Conservation (phyloP, 2,113 vertebrate species). For the Shinisaurus crocodilurus region DNA sequence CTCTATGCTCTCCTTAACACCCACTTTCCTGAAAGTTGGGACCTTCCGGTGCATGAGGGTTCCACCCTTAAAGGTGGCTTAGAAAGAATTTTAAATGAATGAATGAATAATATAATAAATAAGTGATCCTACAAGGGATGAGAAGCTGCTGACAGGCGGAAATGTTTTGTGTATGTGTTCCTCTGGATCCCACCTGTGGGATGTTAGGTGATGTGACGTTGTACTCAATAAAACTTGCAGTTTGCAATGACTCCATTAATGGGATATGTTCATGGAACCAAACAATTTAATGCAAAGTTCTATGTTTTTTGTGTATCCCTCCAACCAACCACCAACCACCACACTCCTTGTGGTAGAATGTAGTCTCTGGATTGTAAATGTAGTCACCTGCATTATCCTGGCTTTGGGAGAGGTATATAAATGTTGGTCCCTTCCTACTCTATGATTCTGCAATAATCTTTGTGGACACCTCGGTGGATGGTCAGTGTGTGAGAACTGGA, state of each 20-base stretch:
- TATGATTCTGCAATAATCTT: neutral
- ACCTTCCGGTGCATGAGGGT: neutral
- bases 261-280: neutral
- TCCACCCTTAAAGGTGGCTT: too few species aligned
- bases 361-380: neutral
- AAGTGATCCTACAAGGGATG: neutral
- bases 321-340: too few species aligned
- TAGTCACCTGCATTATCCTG: neutral
- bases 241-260: neutral
- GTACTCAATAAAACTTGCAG: neutral
- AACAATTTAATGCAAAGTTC: neutral
- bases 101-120: too few species aligned
- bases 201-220: neutral
- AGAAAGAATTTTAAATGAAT: too few species aligned
- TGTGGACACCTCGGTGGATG: neutral
- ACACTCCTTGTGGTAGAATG: neutral
- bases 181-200: neutral
- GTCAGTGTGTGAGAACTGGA: neutral
- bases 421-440: neutral
- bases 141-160: neutral
- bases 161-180: neutral
- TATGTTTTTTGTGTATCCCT: neutral
- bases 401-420: neutral
- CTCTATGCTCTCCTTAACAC: neutral
- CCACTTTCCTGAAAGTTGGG: neutral